Base-by-base conservation (phyloP, 2,888 invertebrate species). In the Metacarcinus magister region DNA sequence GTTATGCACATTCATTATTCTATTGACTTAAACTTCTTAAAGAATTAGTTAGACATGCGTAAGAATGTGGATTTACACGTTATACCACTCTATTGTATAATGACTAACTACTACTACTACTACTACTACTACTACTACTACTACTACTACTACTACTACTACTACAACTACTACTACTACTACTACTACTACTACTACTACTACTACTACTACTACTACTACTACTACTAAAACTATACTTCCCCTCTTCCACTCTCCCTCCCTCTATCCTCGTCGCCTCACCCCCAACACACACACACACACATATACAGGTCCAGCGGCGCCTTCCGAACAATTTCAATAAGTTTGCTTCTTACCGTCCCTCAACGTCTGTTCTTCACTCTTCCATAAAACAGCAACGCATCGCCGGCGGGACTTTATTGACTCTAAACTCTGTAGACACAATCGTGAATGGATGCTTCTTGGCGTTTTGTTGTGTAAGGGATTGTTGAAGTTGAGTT, bases 371-470 rank as follows among this genome's bases (percentile, higher is more conserved):
- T 32, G 32, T 28, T 82, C 82, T 82, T 32, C 7, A 32, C 32
- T 82, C 82, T 28, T 82, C 82, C 82, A 82, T 82, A 82, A 82
- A 82, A 82, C 82, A 32, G 82, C 10, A 32, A 28, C 82, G 13
- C 82, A 23, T 7, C 28, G 82, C 82, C 82, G 82, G 10, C 32
- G 82, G 82, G 3, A 32, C 28, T 10, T 32, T 82, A 82, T 82
- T 82, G 82, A 82, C 82, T 82, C 82, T 82, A 28, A 82, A 82
- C 82, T 82, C 32, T 82, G 82, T 82, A 28, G 82, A 82, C 32
- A 82, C 82, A 32, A 82, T 82, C 28, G 28, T 82, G 82, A 82
- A 82, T 82, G 28, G 82, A 32, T 82, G 82, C 82, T 82, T 32
- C 32, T 32, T 32, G 28, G 82, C 32, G 82, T 82, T 32, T 82